Evolutionary conservation across 2,113 vertebrate genomes (phyloP), one percentile per base, ranked within the genome.

Genomic region (Porphyrio hochstetteri): DNA sequence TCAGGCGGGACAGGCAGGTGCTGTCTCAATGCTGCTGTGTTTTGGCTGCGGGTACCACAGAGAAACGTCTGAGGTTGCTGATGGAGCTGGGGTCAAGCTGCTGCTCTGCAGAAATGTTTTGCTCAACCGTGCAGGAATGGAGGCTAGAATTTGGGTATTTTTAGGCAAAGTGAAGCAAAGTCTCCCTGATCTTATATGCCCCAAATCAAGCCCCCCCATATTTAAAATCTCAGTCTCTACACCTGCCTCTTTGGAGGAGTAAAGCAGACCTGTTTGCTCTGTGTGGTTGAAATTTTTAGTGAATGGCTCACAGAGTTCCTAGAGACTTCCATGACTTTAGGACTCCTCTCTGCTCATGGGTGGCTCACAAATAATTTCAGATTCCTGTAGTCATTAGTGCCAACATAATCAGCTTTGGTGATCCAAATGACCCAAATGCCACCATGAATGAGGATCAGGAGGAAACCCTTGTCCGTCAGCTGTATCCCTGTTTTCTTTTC

Each of bases 401-500:
- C 63, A 53, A 36, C 17, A n/a, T 35, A 50, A 40, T 12, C 64
- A 31, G 23, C 42, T 33, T 53, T 19, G 20, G 7, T 5, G 28
- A 48, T 33, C 21, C 44, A 46, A 46, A 9, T 46, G 44, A 46
- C 44, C 44, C 44, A 46, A 46, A 9, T 0, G 1, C 31, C 80
- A 72, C 35, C 29, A 52, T 19, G 9, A 1, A 9, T 19, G 55
- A n/a, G 2, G 7, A 23, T 10, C n/a, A 13, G 52, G 65, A 57
- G 8, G 17, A 64, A 82, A 53, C 28, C 23, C 10, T 4, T 0
- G 1, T 29, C 16, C 3, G 4, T 24, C 23, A 50, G 10, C 7
- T 65, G 23, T 11, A 21, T 25, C 8, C 23, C 16, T 1, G 40
- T 5, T 53, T 36, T 44, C 2, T 44, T 63, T 50, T 29, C n/a